Evolutionary conservation across 1,140 invertebrate genomes (phyloP).

Genomic region (Patella vulgata): DNA sequence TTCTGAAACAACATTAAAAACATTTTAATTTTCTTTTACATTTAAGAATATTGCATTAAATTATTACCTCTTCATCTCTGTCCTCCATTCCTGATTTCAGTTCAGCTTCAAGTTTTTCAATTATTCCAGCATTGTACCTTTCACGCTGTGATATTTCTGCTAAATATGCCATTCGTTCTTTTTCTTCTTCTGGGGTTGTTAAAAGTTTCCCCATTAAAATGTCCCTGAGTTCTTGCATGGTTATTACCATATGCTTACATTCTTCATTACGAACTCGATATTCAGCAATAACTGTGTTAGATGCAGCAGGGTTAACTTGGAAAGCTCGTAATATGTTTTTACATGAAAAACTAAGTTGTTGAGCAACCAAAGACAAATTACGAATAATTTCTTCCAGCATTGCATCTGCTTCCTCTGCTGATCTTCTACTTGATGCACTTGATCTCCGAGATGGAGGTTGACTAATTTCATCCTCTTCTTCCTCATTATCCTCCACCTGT

Average conservation of each 20-base stretch:
- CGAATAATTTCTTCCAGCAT: conserved; percentile 49
- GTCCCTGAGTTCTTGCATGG: conserved; percentile 57
- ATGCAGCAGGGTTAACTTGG: conserved; percentile 50
- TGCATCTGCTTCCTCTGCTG: too few relatives aligned
- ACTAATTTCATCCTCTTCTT: conserved; percentile 15
- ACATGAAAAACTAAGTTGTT: conserved; percentile 56
- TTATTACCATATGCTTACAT: conserved; percentile 34
- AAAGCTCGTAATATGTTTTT: conserved; percentile 63
- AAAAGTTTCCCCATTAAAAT: conserved; percentile 59
- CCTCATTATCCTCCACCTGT: conserved; percentile 16
- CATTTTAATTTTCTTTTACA: too few relatives aligned
- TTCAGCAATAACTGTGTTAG: conserved; percentile 42
- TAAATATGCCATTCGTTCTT: conserved; percentile 59
- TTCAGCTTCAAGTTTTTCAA: conserved; percentile 61
- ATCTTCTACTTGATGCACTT: too few relatives aligned
- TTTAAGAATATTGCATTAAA: too few relatives aligned
- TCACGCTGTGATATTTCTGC: conserved; percentile 56
- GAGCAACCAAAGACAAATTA: conserved; percentile 51
- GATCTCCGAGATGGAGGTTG: conserved; percentile 2
- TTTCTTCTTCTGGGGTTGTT: conserved; percentile 63
- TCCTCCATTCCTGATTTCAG: conserved; percentile 57
- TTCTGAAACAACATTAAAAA: too few relatives aligned
- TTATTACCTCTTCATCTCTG: conserved; percentile 61
- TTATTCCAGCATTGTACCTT: conserved; percentile 56
- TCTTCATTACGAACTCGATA: conserved; percentile 16